Evolutionary conservation across 2,113 vertebrate species (phyloP).

Genomic region (Suricata suricatta): DNA sequence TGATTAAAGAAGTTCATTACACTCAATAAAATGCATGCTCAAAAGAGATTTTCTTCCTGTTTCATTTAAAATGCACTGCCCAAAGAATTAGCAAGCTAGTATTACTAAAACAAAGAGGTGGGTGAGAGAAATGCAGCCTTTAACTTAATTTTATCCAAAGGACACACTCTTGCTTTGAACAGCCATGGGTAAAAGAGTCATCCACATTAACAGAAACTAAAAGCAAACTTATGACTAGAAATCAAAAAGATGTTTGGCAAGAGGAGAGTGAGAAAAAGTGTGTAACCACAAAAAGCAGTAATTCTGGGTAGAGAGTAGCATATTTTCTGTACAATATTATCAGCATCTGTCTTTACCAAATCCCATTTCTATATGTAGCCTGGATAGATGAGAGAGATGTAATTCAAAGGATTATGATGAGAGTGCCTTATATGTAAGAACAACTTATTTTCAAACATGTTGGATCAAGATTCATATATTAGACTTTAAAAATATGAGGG

Average conservation of each 20-base stretch:
- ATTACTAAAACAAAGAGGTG: background rate
- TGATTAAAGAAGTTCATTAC: background rate
- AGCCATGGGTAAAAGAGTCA: background rate
- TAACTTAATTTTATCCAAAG: background rate
- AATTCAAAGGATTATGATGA: background rate
- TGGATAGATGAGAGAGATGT: background rate
- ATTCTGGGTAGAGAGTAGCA: background rate
- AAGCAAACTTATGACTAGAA: background rate
- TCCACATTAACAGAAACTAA: background rate
- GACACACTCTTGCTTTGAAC: background rate
- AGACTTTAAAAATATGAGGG: background rate
- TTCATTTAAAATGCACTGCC: background rate
- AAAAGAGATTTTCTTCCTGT: background rate
- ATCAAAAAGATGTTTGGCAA: background rate
- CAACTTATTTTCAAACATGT: background rate
- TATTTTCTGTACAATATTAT: conserved; percentile 31
- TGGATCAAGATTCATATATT: background rate
- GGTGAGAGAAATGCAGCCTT: background rate
- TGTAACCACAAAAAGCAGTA: background rate
- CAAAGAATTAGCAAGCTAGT: background rate
- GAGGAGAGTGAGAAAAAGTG: background rate
- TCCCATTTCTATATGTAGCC: background rate
- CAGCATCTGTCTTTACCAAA: background rate
- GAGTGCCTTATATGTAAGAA: background rate
- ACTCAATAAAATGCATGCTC: background rate